phyloP scores from a whole-genome alignment of 2,888 invertebrate genomes.

The Crioceris asparagi region DNA sequence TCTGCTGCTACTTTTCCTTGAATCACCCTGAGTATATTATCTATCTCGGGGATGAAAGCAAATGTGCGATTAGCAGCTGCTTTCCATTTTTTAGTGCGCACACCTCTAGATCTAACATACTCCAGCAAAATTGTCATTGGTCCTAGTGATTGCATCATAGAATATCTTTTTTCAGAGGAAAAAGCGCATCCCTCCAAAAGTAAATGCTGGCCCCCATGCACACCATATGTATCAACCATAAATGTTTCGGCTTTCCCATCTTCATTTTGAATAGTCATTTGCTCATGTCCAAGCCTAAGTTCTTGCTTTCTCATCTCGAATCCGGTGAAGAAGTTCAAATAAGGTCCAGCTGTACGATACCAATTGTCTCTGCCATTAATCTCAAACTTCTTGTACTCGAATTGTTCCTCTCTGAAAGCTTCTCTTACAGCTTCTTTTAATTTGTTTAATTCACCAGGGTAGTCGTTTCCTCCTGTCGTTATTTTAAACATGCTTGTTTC shows the following conservation, averaged over 20 bases:
- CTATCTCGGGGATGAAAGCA: no score
- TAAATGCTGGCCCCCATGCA: conserved; percentile 15
- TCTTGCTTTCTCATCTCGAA: conserved; percentile 10
- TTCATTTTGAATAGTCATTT: conserved; percentile 13
- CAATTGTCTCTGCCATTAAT: conserved; percentile 10
- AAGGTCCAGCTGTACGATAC: conserved; percentile 14
- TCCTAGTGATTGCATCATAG: conserved; percentile 21
- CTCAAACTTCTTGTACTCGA: conserved; percentile 9
- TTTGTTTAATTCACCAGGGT: no score
- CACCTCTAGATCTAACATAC: no score
- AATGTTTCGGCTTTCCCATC: conserved; percentile 4
- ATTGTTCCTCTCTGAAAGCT: no score
- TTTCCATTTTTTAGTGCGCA: no score
- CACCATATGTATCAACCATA: conserved; percentile 13
- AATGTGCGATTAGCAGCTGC: no score
- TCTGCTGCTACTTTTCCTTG: no score
- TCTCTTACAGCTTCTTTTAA: no score
- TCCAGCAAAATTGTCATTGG: no score
- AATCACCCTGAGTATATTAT: neutral
- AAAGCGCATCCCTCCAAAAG: conserved; percentile 16
- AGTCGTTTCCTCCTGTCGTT: no score
- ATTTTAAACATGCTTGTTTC: no score
- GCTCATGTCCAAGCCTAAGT: conserved; percentile 12
- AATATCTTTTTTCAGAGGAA: conserved; percentile 17
- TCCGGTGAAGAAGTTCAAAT: conserved; percentile 12